Conservation (phyloP, 2,888 invertebrate species). For the Ephialtes manifestator region DNA sequence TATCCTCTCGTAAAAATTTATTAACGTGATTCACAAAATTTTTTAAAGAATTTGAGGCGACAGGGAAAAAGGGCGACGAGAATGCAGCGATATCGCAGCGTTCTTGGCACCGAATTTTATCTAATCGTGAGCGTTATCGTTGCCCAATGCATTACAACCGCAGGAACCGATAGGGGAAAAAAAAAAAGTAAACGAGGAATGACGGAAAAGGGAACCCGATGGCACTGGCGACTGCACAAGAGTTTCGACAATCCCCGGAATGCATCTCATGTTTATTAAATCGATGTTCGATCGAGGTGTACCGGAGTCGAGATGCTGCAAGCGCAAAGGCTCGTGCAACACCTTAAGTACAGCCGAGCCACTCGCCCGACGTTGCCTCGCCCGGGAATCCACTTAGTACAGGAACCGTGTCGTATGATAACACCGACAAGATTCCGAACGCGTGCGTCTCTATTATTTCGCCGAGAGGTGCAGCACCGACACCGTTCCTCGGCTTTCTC, state of each 20-base stretch:
- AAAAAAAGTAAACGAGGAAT: conserved; percentile 14
- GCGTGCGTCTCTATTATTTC: conserved; percentile 68
- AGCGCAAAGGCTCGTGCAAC: conserved; percentile 46
- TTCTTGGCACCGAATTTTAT: conserved; percentile 64
- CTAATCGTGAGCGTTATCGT: conserved; percentile 64
- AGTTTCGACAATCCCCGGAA: conserved; percentile 67
- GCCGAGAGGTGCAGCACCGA: conserved; percentile 49
- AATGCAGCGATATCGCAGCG: background rate
- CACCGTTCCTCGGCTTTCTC: conserved; percentile 20
- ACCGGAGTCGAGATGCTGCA: conserved; percentile 28
- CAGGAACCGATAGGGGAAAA: conserved; percentile 32
- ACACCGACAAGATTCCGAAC: conserved; percentile 69
- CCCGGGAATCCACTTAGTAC: conserved; percentile 66
- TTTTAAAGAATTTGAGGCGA: background rate
- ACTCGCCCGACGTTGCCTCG: conserved; percentile 51
- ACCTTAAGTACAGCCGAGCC: conserved; percentile 12
- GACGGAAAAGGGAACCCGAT: conserved; percentile 7
- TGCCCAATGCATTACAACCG: conserved; percentile 40
- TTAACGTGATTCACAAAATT: background rate
- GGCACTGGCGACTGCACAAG: conserved; percentile 8
- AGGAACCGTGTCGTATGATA: conserved; percentile 73
- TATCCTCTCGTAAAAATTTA: background rate
- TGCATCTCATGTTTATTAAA: conserved; percentile 76
- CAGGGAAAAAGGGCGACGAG: background rate
- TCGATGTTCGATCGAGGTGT: conserved; percentile 63